Base-by-base conservation (phyloP, 2,113 vertebrate species). In the Mesitornis unicolor region DNA sequence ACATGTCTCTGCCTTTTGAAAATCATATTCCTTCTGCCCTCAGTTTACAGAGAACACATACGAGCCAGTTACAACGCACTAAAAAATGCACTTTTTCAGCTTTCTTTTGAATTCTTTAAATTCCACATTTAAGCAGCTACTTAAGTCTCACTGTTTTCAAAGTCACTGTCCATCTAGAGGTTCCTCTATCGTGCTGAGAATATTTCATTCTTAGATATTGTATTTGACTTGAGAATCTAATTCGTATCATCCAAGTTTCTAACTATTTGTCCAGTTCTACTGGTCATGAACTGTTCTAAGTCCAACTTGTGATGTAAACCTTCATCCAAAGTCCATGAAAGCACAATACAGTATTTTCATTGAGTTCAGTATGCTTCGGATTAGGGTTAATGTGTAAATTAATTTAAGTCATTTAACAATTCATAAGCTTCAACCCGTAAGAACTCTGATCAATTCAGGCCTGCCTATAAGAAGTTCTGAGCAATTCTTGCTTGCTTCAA, bases 381-480 rank as follows among this genome's bases (percentile, higher is more conserved):
- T 85, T 82, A 77, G 22, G 43, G 54, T 31, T 89, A 60, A 53
- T 73, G 59, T 60, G 63, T 77, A 65, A 80, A 94, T 73, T 65
- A 70, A 43, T 91, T 73, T 47, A 64, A 86, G 22, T 47, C 18
- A 67, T 48, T 84, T 85, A 79, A 56, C 36, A 68, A 87, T 47
- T 79, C n/a, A 7, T 64, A 95, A 82, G 15, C 78, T 91, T 51
- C 67, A 90, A 45, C 69, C 24, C 36, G 17, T 35, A 26, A 28
- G 74, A 87, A 93, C 53, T 95, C 82, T 78, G 76, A 89, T 78
- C 69, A 87, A 79, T 95, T 83, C 40, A 61, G 43, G n/a, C 25
- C 56, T 90, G 71, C 56, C 31, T 92, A 11, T 45, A 53, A 61
- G 64, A 71, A 89, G 29, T 89, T 95, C 60, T 60, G 71, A 87